A percentile compares a stretch with the other conserved stretches of the same genome.
Conservation (phyloP, 1,140 invertebrate genomes). For the Oppia nitens region DNA sequence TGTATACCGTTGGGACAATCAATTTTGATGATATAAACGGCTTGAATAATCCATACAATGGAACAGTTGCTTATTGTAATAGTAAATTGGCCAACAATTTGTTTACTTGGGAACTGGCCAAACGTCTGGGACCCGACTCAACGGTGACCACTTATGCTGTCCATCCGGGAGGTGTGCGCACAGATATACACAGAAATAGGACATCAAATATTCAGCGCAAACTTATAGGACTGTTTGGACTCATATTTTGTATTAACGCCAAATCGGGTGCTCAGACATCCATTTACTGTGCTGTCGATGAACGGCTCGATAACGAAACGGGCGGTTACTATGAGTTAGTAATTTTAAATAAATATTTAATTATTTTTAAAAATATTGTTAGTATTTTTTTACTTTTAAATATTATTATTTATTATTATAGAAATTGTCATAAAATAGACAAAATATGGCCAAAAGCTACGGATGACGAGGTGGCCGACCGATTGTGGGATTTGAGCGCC, state of each 20-base stretch:
- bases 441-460: constrained; percentile 25
- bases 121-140: constrained; percentile 36
- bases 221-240: no score
- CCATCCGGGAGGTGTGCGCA: constrained; percentile 67
- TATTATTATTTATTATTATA: no score
- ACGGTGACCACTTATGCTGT: constrained; percentile 61
- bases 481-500: constrained; percentile 55
- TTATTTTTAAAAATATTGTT: not conserved
- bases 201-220: no score
- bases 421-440: not conserved
- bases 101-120: constrained; percentile 43
- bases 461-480: constrained; percentile 35
- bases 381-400: no score
- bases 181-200: no score
- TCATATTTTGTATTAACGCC: constrained; percentile 54
- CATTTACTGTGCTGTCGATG: constrained; percentile 47
- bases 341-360: not conserved
- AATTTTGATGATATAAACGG: constrained; percentile 53
- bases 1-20: constrained; percentile 39
- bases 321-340: no score
- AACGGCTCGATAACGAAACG: not conserved
- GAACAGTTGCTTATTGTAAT: constrained; percentile 47
- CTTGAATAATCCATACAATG: constrained; percentile 31
- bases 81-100: constrained; percentile 60
- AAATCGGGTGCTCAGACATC: constrained; percentile 53